A percentile compares a stretch with the other conserved stretches of the same genome.
These are phyloP conservation scores for Glomeris marginata DNA, from an alignment of 2,888 invertebrate species.

Conservation along the genomic window DNA sequence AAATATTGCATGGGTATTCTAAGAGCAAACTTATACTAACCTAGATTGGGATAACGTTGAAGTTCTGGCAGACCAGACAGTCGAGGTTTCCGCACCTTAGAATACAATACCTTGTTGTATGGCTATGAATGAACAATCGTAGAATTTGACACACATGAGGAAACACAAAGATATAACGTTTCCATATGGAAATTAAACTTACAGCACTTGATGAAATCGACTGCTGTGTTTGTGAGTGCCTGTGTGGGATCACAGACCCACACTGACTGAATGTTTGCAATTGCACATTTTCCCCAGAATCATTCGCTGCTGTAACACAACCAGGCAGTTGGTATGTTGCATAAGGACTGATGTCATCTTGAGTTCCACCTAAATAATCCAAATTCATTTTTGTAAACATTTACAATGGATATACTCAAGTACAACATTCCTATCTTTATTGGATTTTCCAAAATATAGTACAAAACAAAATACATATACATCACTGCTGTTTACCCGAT, in stretches of 20 bases:
- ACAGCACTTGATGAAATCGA: slow-evolving; percentile 1
- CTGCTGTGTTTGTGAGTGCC: neutral
- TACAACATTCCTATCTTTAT: no score
- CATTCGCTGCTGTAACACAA: slow-evolving; percentile 2
- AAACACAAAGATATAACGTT: neutral
- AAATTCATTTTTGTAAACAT: no score
- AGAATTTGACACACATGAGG: neutral
- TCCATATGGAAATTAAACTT: neutral
- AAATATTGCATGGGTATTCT: no score
- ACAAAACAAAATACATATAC: no score
- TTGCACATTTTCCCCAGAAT: slow-evolving; percentile 1
- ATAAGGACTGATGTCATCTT: slow-evolving; percentile 13
- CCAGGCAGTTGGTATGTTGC: slow-evolving; percentile 13
- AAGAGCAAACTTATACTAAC: slow-evolving; percentile 1
- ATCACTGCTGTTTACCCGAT: no score
- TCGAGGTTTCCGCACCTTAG: slow-evolving; percentile 10
- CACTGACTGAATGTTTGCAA: slow-evolving; percentile 11
- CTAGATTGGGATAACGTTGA: slow-evolving; percentile 8
- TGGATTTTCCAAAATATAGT: no score
- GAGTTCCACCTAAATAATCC: neutral
- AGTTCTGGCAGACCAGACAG: neutral
- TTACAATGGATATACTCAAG: no score
- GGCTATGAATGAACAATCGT: neutral
- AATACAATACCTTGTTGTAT: slow-evolving; percentile 9
- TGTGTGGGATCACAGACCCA: neutral